Base-by-base conservation (phyloP, 1,140 invertebrate genomes). In the Holotrichia oblita region DNA sequence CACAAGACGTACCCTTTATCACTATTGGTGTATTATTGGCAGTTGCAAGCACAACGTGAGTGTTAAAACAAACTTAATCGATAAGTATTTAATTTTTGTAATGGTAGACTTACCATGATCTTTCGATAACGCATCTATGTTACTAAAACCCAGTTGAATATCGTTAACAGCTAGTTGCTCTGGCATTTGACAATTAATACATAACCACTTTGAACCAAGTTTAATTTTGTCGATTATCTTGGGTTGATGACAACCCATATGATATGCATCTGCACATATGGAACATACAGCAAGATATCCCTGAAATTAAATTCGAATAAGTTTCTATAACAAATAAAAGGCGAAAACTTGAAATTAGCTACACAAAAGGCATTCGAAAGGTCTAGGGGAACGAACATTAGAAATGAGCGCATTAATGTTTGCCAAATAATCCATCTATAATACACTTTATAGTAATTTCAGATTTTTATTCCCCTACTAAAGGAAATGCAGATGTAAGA, bases 181-280 rank as follows among this genome's bases (percentile, higher is more conserved):
- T 14, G 86, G 82, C 80, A 85, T 83, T 77, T 90, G 85, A 80
- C 90, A 91, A 77, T 90, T 90, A 55, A 87, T 88, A 78, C 90
- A 91, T 78, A 90, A 86, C 90, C 90, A 91, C 82, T 90, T 88
- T 76, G 88, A 87, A 83, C 89, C 89, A 42, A 88, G 87, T 84
- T 89, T 89, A 10, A 87, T 81, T 80, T 88, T 86, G 79, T 91
- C 90, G 17, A 86, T 86, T 79, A 93, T 90, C 48, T 89, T 86
- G n/a, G 92, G 91, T 40, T 89, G 85, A 83, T 95, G 94, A 84
- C 95, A 96, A 40, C 89, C 87, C 78, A 92, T 89, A 86, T 96
- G 95, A 85, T 95, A 96, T 12, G 93, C 93, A 87, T 95, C 94
- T 78, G 95, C 93, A 87, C 95, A 97, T 34, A 90, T 90, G 83